Conservation (phyloP, 2,113 vertebrate species). For the Etheostoma spectabile region DNA sequence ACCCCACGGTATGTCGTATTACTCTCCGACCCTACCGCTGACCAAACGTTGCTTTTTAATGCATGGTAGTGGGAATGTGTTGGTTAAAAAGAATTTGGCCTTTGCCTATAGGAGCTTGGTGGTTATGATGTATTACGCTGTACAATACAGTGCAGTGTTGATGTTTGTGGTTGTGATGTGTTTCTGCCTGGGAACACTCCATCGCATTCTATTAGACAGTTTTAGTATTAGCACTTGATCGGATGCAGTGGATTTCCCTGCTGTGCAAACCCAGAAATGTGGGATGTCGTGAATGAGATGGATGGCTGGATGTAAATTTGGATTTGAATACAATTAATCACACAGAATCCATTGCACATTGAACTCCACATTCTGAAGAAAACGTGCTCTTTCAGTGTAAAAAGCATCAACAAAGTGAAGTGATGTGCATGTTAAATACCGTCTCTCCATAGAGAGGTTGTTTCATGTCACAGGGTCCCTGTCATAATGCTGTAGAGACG, state of each 20-base stretch:
- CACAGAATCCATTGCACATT: background rate
- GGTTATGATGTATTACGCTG: background rate
- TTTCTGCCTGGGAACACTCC: background rate
- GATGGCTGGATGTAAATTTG: background rate
- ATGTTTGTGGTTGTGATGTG: background rate
- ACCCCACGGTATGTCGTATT: no score
- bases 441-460: background rate
- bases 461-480: background rate
- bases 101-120: background rate
- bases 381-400: background rate
- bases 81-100: background rate
- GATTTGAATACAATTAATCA: conserved; percentile 12
- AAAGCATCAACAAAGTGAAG: no score
- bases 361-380: background rate
- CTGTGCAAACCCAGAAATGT: conserved; percentile 1
- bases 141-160: background rate
- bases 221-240: conserved; percentile 4
- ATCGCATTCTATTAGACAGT: background rate
- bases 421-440: background rate
- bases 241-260: background rate
- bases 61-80: no score
- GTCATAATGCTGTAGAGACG: background rate
- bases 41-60: no score
- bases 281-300: conserved; percentile 1
- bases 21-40: no score